Base-by-base conservation (phyloP, 2,888 invertebrate genomes). In the Hirtodrosophila alboralis region DNA sequence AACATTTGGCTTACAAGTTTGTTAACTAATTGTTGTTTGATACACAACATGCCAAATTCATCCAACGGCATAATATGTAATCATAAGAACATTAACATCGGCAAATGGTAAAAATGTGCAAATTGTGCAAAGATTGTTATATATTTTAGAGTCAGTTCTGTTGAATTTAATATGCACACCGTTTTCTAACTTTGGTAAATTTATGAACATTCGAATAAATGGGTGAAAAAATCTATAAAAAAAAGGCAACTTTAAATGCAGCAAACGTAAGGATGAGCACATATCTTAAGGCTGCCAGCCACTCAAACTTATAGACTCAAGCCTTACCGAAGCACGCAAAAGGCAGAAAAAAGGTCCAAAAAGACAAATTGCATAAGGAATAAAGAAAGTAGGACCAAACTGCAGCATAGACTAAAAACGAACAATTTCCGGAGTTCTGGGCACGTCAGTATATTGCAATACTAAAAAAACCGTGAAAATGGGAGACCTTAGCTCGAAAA, bases 331-430 rank as follows among this genome's bases (percentile, higher is more conserved):
- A 41, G 47, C 48, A 36, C 44, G 36, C 38, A 37, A 53, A 49
- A 33, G 37, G 36, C 28, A 61, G 61, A 66, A 60, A 44, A 41
- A 38, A 28, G 48, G 31, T 45, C 45, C 23, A 31, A 33, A 31
- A 49, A 68, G 66, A 68, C 69, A 45, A 45, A 64, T 64, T 64
- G 56, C 57, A 57, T 47, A 51, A 31, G 45, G 48, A 49, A 40
- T 33, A 28, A 45, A 28, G 59, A 13, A 41, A 27, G 23, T 12
- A 28, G 5, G 18, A 31, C 31, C 41, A 38, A 44, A 38, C n/a
- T 38, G 47, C 40, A 43, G 38, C 30, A 41, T 47, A 37, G 13
- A 23, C 33, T 18, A 31, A 23, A 23, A 49, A 44, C 38, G 27
- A 38, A 31, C 23, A 31, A 41, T 31, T 34, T 36, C 57, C 40